Conservation (phyloP, 37 sponge, comb jelly and placozoan genomes). For the Lycopodina hypogea region DNA sequence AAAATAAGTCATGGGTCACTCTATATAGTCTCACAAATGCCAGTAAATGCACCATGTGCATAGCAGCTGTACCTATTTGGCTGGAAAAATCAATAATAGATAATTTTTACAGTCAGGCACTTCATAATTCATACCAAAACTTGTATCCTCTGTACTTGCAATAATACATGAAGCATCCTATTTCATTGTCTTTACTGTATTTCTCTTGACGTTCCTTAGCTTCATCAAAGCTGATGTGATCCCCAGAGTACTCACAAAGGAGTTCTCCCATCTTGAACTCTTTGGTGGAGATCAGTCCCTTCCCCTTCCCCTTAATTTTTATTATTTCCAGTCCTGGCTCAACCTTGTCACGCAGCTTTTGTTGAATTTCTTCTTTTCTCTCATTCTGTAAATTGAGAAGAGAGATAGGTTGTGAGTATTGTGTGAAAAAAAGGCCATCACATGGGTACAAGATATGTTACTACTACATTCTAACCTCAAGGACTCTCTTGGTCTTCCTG, state of each 20-base stretch:
- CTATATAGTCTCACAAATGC: too few relatives aligned
- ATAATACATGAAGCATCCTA: constrained; percentile 95
- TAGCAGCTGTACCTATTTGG: too few relatives aligned
- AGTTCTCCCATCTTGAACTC: constrained; percentile 67
- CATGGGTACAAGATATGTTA: too few relatives aligned
- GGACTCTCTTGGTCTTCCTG: neutral
- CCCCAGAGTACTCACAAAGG: constrained; percentile 85
- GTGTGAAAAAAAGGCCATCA: too few relatives aligned
- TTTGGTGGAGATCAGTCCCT: constrained; percentile 70
- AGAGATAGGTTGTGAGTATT: too few relatives aligned
- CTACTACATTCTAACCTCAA: too few relatives aligned
- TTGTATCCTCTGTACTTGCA: constrained; percentile 65
- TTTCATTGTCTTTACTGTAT: constrained; percentile 50
- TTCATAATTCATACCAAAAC: constrained; percentile 45
- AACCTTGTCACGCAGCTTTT: neutral
- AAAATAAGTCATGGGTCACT: too few relatives aligned
- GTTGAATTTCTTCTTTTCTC: too few relatives aligned
- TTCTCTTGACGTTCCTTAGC: constrained; percentile 62
- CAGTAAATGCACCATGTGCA: too few relatives aligned
- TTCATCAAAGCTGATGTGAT: constrained; percentile 62
- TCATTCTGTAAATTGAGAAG: too few relatives aligned
- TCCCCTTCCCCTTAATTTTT: constrained; percentile 63
- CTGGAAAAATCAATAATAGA: too few relatives aligned
- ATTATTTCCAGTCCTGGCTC: neutral
- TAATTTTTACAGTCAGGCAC: too few relatives aligned